Conservation (phyloP, 2,888 invertebrate genomes). For the Cryptus viduatorius region DNA sequence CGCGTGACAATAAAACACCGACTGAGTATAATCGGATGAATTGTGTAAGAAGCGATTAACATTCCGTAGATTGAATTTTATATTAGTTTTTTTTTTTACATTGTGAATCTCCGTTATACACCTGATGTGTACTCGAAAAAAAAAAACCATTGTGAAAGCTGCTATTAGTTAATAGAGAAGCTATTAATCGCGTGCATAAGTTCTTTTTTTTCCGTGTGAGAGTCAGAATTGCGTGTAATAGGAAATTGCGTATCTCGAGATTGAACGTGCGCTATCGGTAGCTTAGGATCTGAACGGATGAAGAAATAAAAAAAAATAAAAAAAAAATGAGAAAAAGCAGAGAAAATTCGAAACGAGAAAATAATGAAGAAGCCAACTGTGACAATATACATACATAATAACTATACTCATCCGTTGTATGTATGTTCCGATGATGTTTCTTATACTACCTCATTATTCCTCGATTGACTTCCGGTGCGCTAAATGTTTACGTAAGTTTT, state of each 20-base stretch:
- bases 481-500: not conserved
- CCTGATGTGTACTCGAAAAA: conserved; percentile 57
- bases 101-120: conserved; percentile 47
- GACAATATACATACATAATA: conserved; percentile 79
- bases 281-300: conserved; percentile 80
- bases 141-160: conserved; percentile 33
- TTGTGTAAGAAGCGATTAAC: conserved; percentile 61
- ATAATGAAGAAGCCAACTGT: conserved; percentile 76
- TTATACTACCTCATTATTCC: conserved; percentile 49
- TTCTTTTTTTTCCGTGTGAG: conserved; percentile 55
- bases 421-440: conserved; percentile 35
- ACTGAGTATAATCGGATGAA: conserved; percentile 72
- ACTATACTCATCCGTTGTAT: conserved; percentile 37
- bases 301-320: conserved; percentile 54
- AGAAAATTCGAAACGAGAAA: conserved; percentile 39
- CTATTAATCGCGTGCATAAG: conserved; percentile 44
- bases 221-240: conserved; percentile 55
- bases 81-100: conserved; percentile 63
- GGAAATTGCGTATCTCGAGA: conserved; percentile 58
- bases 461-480: conserved; percentile 19
- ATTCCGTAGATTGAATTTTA: conserved; percentile 64
- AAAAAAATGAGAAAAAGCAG: conserved; percentile 51
- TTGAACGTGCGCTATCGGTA: conserved; percentile 72
- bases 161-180: conserved; percentile 45
- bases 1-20: conserved; percentile 80